Evolutionary conservation across 1,140 invertebrate genomes (phyloP).

Genomic region (Atta texana): DNA sequence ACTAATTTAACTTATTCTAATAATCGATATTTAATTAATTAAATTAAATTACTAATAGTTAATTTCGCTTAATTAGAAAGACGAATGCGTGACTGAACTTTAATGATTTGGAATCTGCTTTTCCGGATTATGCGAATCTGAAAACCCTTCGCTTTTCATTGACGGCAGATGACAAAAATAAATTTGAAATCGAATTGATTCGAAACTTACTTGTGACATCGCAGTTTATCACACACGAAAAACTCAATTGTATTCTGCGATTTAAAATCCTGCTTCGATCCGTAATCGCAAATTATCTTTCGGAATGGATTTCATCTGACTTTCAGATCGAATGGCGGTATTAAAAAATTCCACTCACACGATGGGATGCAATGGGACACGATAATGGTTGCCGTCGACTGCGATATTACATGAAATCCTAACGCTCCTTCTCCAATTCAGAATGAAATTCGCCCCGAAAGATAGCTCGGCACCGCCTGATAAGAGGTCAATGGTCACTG

Average conservation of each 20-base stretch:
- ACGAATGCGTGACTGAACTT: not conserved
- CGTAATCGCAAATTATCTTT: constrained; percentile 31
- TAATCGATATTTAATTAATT: not conserved
- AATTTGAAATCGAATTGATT: constrained; percentile 28
- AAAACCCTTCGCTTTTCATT: not conserved
- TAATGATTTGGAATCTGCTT: not conserved
- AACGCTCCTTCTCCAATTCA: constrained; percentile 14
- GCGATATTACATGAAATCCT: constrained; percentile 3
- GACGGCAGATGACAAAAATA: not conserved
- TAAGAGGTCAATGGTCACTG: not conserved
- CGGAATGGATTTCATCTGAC: constrained; percentile 10
- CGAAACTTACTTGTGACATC: not conserved
- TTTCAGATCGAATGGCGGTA: constrained; percentile 17
- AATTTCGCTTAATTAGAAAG: not conserved
- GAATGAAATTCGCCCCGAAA: constrained; percentile 10
- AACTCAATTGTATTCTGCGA: not conserved
- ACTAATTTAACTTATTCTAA: not conserved
- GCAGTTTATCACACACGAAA: not conserved
- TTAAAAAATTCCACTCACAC: constrained; percentile 31
- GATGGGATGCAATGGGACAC: constrained; percentile 9
- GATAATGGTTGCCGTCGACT: constrained; percentile 7
- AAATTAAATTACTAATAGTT: not conserved
- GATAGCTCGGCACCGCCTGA: not conserved
- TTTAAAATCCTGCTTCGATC: not conserved
- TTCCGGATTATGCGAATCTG: not conserved